Base-by-base conservation (phyloP, 2,113 vertebrate species). In the Gnathonemus echidnorhynchus region DNA sequence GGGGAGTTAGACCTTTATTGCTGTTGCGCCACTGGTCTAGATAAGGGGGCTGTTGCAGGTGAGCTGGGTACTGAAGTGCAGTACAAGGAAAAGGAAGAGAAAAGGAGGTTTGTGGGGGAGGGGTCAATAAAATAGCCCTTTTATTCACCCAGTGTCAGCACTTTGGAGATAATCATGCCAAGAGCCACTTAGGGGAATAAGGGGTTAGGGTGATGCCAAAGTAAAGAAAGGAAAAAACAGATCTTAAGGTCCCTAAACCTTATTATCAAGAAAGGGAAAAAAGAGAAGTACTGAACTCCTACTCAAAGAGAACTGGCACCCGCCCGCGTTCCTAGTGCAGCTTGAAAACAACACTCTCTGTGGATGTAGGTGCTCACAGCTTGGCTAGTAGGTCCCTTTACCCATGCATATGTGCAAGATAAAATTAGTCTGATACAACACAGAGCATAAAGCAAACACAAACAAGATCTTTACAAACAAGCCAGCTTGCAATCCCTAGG, bases 71-170 rank as follows among this genome's bases (percentile, higher is more conserved):
- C 24, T 66, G 24, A 27, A 4, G 24, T 27, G 10, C 27, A 70
- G 9, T 31, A 31, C 62, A 31, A 27, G n/a, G 3, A 66, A 10
- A 27, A 31, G n/a, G 62, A 11, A 70, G 58, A 27, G 58, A 66
- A 10, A 27, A 11, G n/a, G n/a, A 27, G 62, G 62, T 66, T 66
- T 27, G 58, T n/a, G 56, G 24, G 56, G 49, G 48, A 1, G 58
- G 62, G 24, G 9, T 27, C n/a, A 66, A 66, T 27, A 27, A 31
- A 66, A 27, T 11, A 66, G 50, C 91, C 66, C 86, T 90, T 92
- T 90, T 89, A 91, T 91, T 88, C 86, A 19, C 31, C 48, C 89
- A 90, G 62, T 86, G 3, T 90, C 52, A 58, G 31, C 86, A 58
- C 17, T 21, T 35, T 62, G 58, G 2, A 62, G n/a, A 66, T 31